Conservation (phyloP, 2,888 invertebrate species). For the Mesochorus sp. region DNA sequence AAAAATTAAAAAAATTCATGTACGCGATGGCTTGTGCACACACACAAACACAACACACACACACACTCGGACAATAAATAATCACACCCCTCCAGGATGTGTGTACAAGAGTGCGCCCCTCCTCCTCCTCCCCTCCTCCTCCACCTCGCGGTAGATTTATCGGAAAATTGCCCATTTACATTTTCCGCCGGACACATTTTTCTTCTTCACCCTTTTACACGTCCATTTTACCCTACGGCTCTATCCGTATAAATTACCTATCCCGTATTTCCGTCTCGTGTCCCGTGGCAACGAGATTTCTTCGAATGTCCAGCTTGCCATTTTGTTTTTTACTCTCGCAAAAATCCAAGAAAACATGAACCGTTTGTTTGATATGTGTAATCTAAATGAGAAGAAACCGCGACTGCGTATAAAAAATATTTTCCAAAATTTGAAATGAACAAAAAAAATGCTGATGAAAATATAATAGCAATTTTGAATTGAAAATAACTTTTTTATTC, state of each 20-base stretch:
- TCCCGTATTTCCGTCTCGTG: no score
- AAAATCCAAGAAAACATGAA: no score
- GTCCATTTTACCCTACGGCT: background rate
- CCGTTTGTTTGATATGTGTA: slow-evolving; percentile 5
- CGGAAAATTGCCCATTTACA: slow-evolving; percentile 53
- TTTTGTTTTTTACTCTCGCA: no score
- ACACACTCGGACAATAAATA: background rate
- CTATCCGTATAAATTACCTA: no score
- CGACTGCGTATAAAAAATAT: no score
- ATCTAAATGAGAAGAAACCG: slow-evolving; percentile 79
- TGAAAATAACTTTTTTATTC: no score
- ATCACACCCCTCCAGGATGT: slow-evolving; percentile 26
- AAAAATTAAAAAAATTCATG: background rate
- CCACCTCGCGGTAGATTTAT: slow-evolving; percentile 28
- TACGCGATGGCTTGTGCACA: slow-evolving; percentile 4
- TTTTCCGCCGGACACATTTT: slow-evolving; percentile 53
- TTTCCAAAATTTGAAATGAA: no score
- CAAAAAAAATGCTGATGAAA: no score
- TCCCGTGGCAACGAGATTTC: no score
- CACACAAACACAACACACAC: no score
- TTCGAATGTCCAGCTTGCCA: no score
- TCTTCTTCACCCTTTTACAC: background rate
- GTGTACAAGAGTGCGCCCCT: slow-evolving; percentile 22
- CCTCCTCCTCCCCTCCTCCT: background rate
- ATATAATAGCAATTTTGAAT: no score